These are phyloP conservation scores for Micrasema longulum DNA, from an alignment of 1,140 invertebrate genomes.

Conservation along the genomic window DNA sequence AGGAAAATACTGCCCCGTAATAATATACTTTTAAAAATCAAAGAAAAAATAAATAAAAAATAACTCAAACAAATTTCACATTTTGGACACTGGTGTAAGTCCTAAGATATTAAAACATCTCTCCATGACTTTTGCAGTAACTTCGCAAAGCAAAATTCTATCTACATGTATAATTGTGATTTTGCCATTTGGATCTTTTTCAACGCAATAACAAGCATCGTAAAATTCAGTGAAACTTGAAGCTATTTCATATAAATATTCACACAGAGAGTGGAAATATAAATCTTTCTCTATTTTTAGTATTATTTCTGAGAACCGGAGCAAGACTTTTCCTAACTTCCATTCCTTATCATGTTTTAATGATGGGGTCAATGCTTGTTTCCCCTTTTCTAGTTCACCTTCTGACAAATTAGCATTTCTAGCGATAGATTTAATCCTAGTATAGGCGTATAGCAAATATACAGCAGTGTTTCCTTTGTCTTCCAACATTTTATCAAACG, in stretches of 20 bases:
- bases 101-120: slow-evolving; percentile 92
- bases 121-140: slow-evolving; percentile 88
- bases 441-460: slow-evolving; percentile 96
- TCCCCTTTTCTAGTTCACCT: slow-evolving; percentile 68
- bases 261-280: slow-evolving; percentile 90
- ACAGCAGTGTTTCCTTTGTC: slow-evolving; percentile 99
- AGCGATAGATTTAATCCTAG: slow-evolving; percentile 92
- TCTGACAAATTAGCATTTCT: slow-evolving; percentile 76
- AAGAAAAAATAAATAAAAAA: slow-evolving; percentile 17
- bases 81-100: slow-evolving; percentile 90
- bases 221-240: slow-evolving; percentile 97
- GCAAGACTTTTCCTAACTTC: slow-evolving; percentile 91
- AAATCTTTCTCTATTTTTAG: slow-evolving; percentile 87
- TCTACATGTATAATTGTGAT: slow-evolving; percentile 88
- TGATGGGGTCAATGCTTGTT: slow-evolving; percentile 71
- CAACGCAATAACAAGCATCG: slow-evolving; percentile 96
- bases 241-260: slow-evolving; percentile 96
- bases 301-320: slow-evolving; percentile 91
- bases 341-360: slow-evolving; percentile 93
- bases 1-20: too few relatives aligned
- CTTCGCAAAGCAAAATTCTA: slow-evolving; percentile 92
- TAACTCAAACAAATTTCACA: slow-evolving; percentile 73
- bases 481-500: slow-evolving; percentile 99
- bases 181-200: slow-evolving; percentile 84
- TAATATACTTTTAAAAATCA: background rate